phyloP scores from a whole-genome alignment of 2,797 vertebrate species.

The Aplochiton taeniatus region DNA sequence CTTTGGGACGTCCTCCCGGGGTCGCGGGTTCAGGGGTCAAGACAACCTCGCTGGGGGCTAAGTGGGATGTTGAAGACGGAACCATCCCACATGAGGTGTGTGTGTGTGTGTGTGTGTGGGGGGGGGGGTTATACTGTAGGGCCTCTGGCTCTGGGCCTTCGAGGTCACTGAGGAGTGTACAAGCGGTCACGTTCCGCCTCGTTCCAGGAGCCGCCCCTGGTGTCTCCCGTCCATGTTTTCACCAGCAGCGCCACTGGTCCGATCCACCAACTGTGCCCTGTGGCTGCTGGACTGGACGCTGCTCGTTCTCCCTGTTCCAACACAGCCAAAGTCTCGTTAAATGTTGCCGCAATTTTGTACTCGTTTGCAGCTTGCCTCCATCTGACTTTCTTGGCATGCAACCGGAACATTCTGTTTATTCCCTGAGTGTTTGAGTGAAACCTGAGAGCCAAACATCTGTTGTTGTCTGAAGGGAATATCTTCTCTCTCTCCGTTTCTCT shows the following conservation, averaged over 20 bases:
- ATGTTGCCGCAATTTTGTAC: background rate
- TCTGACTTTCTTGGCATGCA: background rate
- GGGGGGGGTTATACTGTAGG: no score
- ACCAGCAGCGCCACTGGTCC: constrained; percentile 38
- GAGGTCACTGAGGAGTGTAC: constrained; percentile 52
- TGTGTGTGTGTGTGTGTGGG: constrained; percentile 42
- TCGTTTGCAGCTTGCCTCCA: background rate
- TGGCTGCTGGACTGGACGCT: no score
- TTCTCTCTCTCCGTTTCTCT: constrained; percentile 23
- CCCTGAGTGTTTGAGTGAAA: background rate
- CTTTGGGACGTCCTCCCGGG: constrained; percentile 23
- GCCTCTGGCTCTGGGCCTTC: constrained; percentile 32
- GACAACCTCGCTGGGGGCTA: constrained; percentile 37
- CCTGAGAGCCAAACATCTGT: background rate
- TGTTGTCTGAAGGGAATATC: constrained; percentile 19
- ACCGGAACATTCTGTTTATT: background rate
- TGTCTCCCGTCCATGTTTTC: constrained; percentile 56
- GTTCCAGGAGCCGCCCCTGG: constrained; percentile 50
- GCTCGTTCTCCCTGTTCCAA: constrained; percentile 20
- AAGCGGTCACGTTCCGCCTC: background rate
- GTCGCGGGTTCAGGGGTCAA: constrained; percentile 45
- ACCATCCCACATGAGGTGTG: background rate
- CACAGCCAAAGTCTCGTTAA: background rate
- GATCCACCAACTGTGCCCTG: no score
- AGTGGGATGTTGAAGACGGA: no score